phyloP scores from a whole-genome alignment of 2,888 invertebrate species.

The Ganaspis brasiliensis region DNA sequence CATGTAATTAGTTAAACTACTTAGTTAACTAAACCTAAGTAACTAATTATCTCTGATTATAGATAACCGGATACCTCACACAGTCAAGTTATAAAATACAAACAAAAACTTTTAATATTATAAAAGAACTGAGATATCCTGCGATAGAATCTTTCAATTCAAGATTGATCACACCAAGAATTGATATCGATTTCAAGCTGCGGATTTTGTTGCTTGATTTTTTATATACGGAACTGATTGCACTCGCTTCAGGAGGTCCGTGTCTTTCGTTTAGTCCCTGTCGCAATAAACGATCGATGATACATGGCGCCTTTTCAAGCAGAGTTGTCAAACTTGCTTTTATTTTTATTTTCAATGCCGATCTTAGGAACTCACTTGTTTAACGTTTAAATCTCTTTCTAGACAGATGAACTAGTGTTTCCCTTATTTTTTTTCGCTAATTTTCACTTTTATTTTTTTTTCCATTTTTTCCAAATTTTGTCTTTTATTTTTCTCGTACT shows the following conservation, averaged over 20 bases:
- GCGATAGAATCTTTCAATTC: slow-evolving; percentile 4
- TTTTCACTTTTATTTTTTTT: neutral
- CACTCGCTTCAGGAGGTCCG: slow-evolving; percentile 34
- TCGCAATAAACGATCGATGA: slow-evolving; percentile 34
- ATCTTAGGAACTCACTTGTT: slow-evolving; percentile 2
- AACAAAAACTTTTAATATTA: too few species aligned
- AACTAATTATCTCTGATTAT: slow-evolving; percentile 17
- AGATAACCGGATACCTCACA: slow-evolving; percentile 2
- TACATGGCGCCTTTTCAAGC: slow-evolving; percentile 38
- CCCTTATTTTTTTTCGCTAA: neutral
- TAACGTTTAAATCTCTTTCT: neutral
- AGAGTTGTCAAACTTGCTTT: slow-evolving; percentile 30
- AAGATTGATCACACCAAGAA: slow-evolving; percentile 18
- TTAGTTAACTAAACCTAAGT: slow-evolving; percentile 27
- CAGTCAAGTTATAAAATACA: too few species aligned
- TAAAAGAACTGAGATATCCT: too few species aligned
- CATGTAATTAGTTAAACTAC: slow-evolving; percentile 36
- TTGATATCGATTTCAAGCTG: slow-evolving; percentile 35
- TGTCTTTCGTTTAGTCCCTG: slow-evolving; percentile 37
- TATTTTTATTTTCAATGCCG: neutral
- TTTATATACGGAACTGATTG: slow-evolving; percentile 17
- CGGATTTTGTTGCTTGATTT: slow-evolving; percentile 34
- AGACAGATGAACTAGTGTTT: neutral
- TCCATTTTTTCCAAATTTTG: neutral
- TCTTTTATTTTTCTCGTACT: neutral